phyloP scores from a whole-genome alignment of 2,113 vertebrate species.

The Ranitomeya variabilis region DNA sequence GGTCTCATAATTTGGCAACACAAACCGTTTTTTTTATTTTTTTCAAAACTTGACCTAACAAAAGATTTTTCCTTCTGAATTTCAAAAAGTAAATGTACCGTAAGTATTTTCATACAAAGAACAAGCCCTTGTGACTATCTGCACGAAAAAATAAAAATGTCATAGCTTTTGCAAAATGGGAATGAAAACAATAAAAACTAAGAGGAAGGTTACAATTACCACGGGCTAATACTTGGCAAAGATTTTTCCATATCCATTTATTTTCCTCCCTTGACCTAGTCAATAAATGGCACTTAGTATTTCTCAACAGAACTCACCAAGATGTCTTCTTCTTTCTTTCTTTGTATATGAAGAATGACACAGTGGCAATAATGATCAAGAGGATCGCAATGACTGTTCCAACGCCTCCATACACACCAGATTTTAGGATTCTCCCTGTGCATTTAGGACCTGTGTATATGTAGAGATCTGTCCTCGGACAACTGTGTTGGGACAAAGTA shows the following conservation, averaged over 20 bases:
- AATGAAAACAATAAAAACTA: too few species aligned
- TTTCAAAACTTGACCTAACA: too few species aligned
- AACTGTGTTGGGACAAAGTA: not conserved
- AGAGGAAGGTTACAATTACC: not conserved
- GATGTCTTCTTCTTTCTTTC: not conserved
- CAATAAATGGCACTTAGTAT: not conserved
- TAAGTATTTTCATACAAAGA: too few species aligned
- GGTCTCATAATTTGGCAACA: too few species aligned
- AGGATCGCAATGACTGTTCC: not conserved
- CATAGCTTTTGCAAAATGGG: too few species aligned
- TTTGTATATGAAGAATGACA: not conserved
- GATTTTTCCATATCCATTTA: too few species aligned
- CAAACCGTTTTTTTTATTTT: too few species aligned
- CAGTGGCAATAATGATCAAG: fast-evolving
- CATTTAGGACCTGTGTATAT: not conserved
- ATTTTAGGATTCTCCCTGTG: not conserved
- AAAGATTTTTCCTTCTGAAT: too few species aligned
- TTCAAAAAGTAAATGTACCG: too few species aligned
- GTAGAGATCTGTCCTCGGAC: not conserved
- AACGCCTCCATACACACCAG: not conserved
- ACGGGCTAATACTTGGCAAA: not conserved
- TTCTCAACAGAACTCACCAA: not conserved
- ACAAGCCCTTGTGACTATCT: too few species aligned
- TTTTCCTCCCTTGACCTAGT: too few species aligned
- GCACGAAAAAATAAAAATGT: too few species aligned